Evolutionary conservation across 2,888 invertebrate species (phyloP).

Genomic region (Apamea sordens): DNA sequence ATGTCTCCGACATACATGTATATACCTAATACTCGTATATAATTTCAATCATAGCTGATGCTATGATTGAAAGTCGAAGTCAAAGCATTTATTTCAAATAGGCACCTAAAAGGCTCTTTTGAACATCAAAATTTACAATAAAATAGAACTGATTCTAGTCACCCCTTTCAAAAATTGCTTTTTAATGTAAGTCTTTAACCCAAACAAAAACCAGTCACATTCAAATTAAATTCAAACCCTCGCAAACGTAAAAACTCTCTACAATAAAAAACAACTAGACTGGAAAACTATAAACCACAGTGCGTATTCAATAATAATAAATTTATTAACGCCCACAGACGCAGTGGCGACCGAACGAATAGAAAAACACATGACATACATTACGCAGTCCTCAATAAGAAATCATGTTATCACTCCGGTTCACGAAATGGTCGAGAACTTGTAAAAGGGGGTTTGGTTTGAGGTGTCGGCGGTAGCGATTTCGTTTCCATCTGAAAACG

Average conservation of each 20-base stretch:
- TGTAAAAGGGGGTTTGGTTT: conserved; percentile 41
- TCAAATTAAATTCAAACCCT: neutral
- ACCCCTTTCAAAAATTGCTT: neutral
- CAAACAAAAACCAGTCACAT: neutral
- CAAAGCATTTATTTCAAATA: too few species aligned
- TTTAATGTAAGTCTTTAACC: neutral
- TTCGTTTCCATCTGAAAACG: neutral
- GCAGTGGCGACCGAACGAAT: conserved; percentile 67
- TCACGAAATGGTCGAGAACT: conserved; percentile 67
- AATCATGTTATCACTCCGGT: conserved; percentile 75
- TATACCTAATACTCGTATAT: too few species aligned
- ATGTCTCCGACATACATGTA: too few species aligned
- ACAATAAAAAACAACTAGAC: conserved; percentile 29
- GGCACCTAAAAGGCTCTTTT: too few species aligned
- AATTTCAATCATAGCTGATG: too few species aligned
- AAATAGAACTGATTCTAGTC: neutral
- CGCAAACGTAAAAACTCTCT: neutral
- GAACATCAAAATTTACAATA: too few species aligned
- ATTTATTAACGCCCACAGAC: conserved; percentile 64
- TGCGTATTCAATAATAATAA: conserved; percentile 49
- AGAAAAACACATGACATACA: conserved; percentile 73
- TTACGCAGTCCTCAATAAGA: conserved; percentile 75
- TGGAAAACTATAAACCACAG: conserved; percentile 55
- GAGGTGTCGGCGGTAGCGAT: conserved; percentile 45
- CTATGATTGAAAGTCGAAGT: too few species aligned